These are phyloP conservation scores for Phyllopteryx taeniolatus DNA, from an alignment of 2,113 vertebrate species.

Conservation along the genomic window DNA sequence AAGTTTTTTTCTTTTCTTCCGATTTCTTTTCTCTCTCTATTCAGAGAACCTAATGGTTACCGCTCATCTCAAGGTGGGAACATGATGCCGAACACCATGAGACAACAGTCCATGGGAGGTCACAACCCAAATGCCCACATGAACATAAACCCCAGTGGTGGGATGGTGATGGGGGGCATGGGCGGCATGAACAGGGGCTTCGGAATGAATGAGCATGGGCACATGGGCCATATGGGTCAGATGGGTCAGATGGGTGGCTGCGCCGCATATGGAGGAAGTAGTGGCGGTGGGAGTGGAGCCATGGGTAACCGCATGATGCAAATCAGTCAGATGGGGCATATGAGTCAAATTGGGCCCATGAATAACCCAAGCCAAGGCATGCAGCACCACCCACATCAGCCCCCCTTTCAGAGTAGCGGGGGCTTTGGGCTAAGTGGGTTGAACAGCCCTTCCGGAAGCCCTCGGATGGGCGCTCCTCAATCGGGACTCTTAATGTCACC, in stretches of 20 bases:
- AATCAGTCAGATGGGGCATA: conserved; percentile 68
- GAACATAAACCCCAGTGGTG: conserved; percentile 79
- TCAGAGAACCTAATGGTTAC: conserved; percentile 91
- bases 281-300: conserved; percentile 53
- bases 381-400: conserved; percentile 77
- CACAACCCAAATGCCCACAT: conserved; percentile 75
- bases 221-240: conserved; percentile 74
- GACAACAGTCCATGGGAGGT: conserved; percentile 78
- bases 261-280: conserved; percentile 63
- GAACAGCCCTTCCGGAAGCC: conserved; percentile 88
- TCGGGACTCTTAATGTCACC: conserved; percentile 90
- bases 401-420: conserved; percentile 81
- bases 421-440: conserved; percentile 82
- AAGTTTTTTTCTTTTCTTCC: conserved; percentile 11
- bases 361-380: conserved; percentile 66
- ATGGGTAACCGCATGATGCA: conserved; percentile 68
- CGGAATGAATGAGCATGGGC: conserved; percentile 70
- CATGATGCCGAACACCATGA: conserved; percentile 70
- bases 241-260: conserved; percentile 62
- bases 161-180: conserved; percentile 70
- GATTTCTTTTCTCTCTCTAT: conserved; percentile 23
- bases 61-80: conserved; percentile 78
- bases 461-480: conserved; percentile 82
- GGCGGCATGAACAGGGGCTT: conserved; percentile 70
- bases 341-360: conserved; percentile 67